These are phyloP conservation scores for Bradypodion ventrale DNA, from an alignment of 2,797 vertebrate species.

Conservation along the genomic window DNA sequence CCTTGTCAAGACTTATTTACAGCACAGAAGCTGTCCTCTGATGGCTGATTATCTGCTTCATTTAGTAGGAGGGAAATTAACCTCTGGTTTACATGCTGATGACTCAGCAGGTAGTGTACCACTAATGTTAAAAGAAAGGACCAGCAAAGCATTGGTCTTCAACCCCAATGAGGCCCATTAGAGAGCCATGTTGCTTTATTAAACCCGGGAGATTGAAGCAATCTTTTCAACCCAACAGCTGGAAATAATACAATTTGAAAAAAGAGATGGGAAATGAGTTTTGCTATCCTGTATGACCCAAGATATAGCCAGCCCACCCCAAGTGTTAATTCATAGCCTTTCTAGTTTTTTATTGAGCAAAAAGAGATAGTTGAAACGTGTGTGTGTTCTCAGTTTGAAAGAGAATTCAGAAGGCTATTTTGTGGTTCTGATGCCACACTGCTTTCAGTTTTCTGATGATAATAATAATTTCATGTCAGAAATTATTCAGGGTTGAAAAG, in stretches of 20 bases:
- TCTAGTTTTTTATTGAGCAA: neutral
- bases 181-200: constrained; percentile 74
- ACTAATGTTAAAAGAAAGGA: constrained; percentile 66
- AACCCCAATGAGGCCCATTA: constrained; percentile 74
- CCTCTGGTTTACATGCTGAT: constrained; percentile 71
- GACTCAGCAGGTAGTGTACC: constrained; percentile 76
- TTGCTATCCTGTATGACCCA: constrained; percentile 42
- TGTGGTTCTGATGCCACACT: neutral
- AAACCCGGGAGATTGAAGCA: constrained; percentile 70
- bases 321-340: constrained; percentile 41
- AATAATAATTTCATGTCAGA: no score
- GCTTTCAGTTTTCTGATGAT: constrained; percentile 45
- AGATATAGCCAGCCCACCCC: neutral
- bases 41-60: constrained; percentile 80
- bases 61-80: constrained; percentile 80
- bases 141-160: constrained; percentile 71
- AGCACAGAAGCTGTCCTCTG: constrained; percentile 61
- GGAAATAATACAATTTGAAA: constrained; percentile 67
- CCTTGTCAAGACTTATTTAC: constrained; percentile 77
- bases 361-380: constrained; percentile 14
- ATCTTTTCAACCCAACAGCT: constrained; percentile 71
- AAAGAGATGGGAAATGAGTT: constrained; percentile 43
- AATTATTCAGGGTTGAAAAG: no score
- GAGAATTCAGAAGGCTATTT: constrained; percentile 20
- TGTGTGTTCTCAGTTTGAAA: constrained; percentile 8